A percentile compares a stretch with the other conserved stretches of the same genome.
Evolutionary conservation across 2,888 invertebrate genomes (phyloP).

Genomic region (Synanthedon vespiformis): DNA sequence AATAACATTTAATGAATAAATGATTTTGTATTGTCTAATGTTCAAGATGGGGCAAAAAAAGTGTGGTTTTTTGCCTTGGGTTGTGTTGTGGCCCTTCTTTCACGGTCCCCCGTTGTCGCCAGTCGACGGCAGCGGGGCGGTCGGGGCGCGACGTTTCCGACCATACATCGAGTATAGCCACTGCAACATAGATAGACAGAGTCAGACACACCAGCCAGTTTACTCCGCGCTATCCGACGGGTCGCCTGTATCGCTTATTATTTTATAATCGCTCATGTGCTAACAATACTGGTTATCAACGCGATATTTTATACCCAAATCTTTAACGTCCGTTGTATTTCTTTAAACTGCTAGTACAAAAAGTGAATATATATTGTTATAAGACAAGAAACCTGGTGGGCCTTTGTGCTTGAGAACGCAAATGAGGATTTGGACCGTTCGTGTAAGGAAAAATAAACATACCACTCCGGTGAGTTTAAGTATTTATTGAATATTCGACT

Average conservation of each 20-base stretch:
- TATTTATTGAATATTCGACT: slow-evolving; percentile 16
- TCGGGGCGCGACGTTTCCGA: slow-evolving; percentile 7
- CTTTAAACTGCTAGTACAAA: too few species aligned
- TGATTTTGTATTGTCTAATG: slow-evolving; percentile 26
- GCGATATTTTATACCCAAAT: background rate
- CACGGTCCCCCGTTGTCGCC: slow-evolving; percentile 35
- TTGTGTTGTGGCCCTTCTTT: slow-evolving; percentile 52
- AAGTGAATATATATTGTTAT: background rate
- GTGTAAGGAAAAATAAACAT: slow-evolving; percentile 56
- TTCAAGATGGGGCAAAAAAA: slow-evolving; percentile 55
- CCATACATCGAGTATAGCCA: background rate
- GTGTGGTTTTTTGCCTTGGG: too few species aligned
- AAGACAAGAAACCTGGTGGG: background rate
- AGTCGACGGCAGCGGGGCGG: slow-evolving; percentile 1
- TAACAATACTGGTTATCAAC: background rate
- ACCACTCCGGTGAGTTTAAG: slow-evolving; percentile 60
- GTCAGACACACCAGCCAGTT: slow-evolving; percentile 33
- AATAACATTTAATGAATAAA: too few species aligned
- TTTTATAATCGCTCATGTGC: slow-evolving; percentile 5
- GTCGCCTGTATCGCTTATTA: slow-evolving; percentile 27
- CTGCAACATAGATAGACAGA: background rate
- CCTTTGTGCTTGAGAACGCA: slow-evolving; percentile 18
- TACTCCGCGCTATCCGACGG: slow-evolving; percentile 39
- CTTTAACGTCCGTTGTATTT: slow-evolving; percentile 1
- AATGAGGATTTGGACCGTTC: slow-evolving; percentile 44